Evolutionary conservation across 2,888 invertebrate species (phyloP), one percentile per base, ranked within the genome.

Genomic region (Yponomeuta plumbellus): DNA sequence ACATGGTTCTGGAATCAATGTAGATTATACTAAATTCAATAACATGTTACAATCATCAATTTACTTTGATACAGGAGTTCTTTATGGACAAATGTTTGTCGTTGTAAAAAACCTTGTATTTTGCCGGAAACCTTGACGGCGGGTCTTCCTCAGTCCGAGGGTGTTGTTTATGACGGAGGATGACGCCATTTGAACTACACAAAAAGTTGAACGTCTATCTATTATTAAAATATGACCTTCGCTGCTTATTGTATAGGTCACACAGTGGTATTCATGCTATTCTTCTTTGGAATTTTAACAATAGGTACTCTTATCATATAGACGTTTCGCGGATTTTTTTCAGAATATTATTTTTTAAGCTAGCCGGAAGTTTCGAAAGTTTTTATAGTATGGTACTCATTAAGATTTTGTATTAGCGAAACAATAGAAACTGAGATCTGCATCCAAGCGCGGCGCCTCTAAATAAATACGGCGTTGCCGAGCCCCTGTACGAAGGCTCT

Each of bases 401-500:
- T n/a, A 58, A 58, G 58, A 52, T 52, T 61, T 61, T 26, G 61
- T 22, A 23, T 61, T 22, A 21, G 58, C 11, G 21, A 20, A 58
- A 61, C 61, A 22, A 61, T 22, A 26, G 17, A 17, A 2, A n/a
- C 23, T 26, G 34, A 63, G 40, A 63, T 20, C 22, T n/a, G 61
- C 61, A 61, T 26, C 77, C 76, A 71, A 78, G 75, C 66, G 56
- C 17, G 75, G 78, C 80, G 79, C 77, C 78, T 77, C 73, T 72
- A 73, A 75, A 77, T 79, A 77, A 63, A 63, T 17, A 44, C 13
- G 26, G 61, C 26, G 61, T 20, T 22, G 61, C 22, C 26, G 61
- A 71, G 67, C 65, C 23, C 40, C 73, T 69, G 68, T 74, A 73
- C 76, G 85, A 87, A 85, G 86, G 85, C 81, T 73, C 84, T 83